These are phyloP conservation scores for Himantopus leucocephalus DNA, from an alignment of 2,113 vertebrate genomes.

Conservation along the genomic window DNA sequence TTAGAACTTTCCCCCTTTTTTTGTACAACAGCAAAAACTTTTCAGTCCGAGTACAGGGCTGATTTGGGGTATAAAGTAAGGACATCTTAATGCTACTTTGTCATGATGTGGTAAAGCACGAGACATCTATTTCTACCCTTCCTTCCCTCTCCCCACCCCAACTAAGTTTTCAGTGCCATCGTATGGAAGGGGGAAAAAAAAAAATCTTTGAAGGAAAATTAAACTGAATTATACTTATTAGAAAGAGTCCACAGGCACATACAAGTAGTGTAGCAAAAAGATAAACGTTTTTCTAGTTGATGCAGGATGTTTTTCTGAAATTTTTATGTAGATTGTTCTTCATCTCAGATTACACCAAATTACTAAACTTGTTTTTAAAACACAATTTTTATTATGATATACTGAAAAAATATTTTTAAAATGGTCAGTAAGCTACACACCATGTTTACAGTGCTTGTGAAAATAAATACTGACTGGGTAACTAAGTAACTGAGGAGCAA, in stretches of 20 bases:
- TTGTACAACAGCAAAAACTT: background rate
- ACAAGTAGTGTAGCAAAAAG: background rate
- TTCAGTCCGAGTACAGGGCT: background rate
- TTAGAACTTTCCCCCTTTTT: background rate
- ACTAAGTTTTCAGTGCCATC: background rate
- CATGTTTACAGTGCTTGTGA: background rate
- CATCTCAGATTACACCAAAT: background rate
- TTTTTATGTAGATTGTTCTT: background rate
- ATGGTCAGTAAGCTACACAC: background rate
- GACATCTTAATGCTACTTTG: background rate
- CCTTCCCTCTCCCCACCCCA: background rate
- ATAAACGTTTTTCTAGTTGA: background rate
- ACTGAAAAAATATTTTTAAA: background rate
- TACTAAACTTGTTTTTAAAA: background rate
- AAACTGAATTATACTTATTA: background rate
- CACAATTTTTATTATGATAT: background rate
- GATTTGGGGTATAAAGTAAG: background rate
- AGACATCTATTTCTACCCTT: background rate
- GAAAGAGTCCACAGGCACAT: background rate
- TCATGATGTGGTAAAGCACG: background rate
- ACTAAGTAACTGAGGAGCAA: background rate
- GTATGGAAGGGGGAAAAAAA: rapidly evolving
- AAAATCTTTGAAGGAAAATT: background rate
- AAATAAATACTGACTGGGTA: background rate
- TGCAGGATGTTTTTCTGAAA: background rate